Conservation (phyloP, 2,113 vertebrate species). For the Podarcis cretensis region DNA sequence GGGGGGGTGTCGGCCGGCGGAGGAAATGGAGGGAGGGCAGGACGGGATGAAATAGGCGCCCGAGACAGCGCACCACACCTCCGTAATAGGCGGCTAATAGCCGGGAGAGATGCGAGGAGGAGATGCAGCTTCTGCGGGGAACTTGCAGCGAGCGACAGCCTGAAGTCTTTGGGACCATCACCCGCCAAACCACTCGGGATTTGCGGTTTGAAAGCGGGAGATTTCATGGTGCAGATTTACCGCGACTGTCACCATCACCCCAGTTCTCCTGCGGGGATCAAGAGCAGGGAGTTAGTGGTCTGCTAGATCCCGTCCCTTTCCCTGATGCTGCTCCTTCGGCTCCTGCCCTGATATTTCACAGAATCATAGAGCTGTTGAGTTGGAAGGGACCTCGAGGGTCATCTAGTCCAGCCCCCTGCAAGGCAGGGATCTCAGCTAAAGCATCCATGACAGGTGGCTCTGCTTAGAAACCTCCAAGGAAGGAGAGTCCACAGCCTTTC, state of each 20-base stretch:
- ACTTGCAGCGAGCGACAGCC: background rate
- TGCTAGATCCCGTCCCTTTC: background rate
- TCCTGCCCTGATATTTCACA: background rate
- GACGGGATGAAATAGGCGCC: background rate
- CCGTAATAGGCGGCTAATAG: constrained; percentile 62
- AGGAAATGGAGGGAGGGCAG: background rate
- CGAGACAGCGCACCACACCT: constrained; percentile 1
- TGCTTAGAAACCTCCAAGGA: no score
- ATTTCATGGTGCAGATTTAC: background rate
- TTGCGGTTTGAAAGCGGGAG: background rate
- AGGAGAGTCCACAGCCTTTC: no score
- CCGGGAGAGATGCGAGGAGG: background rate
- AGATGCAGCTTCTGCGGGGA: background rate
- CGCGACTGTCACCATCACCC: background rate
- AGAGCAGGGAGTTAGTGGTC: background rate
- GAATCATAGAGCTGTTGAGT: no score
- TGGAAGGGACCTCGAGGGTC: no score
- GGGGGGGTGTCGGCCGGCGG: background rate
- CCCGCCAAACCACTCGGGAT: background rate
- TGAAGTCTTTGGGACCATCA: background rate
- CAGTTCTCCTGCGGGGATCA: background rate
- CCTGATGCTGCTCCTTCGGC: constrained; percentile 44
- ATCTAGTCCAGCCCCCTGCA: no score
- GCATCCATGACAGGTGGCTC: no score
- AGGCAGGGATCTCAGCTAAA: no score